These are phyloP conservation scores for Lepus townsendii DNA, from an alignment of 2,797 vertebrate genomes.

Conservation along the genomic window DNA sequence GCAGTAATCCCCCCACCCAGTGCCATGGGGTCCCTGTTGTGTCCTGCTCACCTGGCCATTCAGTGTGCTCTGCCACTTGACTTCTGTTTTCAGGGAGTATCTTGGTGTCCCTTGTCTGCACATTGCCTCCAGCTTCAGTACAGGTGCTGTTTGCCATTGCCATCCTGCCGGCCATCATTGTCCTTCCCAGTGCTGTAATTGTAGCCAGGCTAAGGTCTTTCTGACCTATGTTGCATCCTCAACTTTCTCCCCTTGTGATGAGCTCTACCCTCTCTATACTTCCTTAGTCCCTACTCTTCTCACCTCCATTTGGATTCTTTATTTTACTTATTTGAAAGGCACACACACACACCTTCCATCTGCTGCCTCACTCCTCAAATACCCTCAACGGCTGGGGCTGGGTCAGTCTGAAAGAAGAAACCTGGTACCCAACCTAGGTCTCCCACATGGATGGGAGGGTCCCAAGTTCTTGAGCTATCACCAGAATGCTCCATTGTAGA, in stretches of 20 bases:
- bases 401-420: too few relatives aligned
- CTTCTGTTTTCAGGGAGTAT: fast-evolving
- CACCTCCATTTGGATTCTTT: background rate
- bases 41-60: background rate
- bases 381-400: too few relatives aligned
- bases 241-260: background rate
- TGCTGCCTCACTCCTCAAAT: too few relatives aligned
- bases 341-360: too few relatives aligned
- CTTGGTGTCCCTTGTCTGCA: fast-evolving
- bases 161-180: background rate
- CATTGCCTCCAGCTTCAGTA: background rate
- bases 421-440: too few relatives aligned
- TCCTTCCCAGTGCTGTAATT: background rate
- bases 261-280: background rate
- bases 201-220: too few relatives aligned
- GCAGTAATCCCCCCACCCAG: background rate
- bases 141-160: background rate
- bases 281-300: background rate
- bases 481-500: too few relatives aligned
- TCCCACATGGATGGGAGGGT: too few relatives aligned
- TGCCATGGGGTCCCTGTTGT: fast-evolving
- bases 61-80: fast-evolving
- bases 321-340: too few relatives aligned
- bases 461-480: too few relatives aligned
- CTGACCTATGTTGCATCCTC: background rate